Base-by-base conservation (phyloP, 2,113 vertebrate genomes). In the Alectura lathami region DNA sequence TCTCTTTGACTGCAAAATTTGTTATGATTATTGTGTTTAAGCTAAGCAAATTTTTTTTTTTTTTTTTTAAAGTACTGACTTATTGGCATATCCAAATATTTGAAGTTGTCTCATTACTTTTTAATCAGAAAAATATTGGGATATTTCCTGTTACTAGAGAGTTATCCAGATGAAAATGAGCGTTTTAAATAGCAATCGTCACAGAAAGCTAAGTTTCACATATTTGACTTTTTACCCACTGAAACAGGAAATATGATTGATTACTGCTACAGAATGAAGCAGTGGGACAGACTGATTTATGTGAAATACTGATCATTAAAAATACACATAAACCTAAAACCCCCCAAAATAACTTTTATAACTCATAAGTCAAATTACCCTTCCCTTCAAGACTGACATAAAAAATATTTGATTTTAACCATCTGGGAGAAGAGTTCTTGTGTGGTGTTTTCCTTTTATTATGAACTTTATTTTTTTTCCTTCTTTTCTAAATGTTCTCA, bases 21-120 rank as follows among this genome's bases (percentile, higher is more conserved):
- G 18, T 88, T 53, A 15, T 1, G 4, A 47, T 51, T 66, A 32
- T 80, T 10, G 17, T 27, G 42, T 3, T 59, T 34, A 73, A 80
- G 8, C 4, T 59, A 78, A 70, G 8, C 4, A 88, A 80, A 81
- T 34, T 34, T 0, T 14, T 48, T 48, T 21, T 32, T 0, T 9
- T 51, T 80, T 5, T 80, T 54, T 59, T 69, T 13, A n/a, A 63
- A 36, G 3, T 24, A 57, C 3, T 72, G 23, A n/a, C 24, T 38
- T 5, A 43, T 26, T 54, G 18, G 3, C 9, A 38, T 60, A 56
- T 47, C 13, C 30, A 73, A 47, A 38, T 76, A 22, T 83, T 60
- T 80, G n/a, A 73, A 26, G 47, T 69, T 22, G 11, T 83, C 32
- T 59, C 23, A 47, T 88, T 90, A n/a, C 9, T 66, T 79, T 40